Conservation (phyloP, 1,140 invertebrate genomes). For the Planococcus citri region DNA sequence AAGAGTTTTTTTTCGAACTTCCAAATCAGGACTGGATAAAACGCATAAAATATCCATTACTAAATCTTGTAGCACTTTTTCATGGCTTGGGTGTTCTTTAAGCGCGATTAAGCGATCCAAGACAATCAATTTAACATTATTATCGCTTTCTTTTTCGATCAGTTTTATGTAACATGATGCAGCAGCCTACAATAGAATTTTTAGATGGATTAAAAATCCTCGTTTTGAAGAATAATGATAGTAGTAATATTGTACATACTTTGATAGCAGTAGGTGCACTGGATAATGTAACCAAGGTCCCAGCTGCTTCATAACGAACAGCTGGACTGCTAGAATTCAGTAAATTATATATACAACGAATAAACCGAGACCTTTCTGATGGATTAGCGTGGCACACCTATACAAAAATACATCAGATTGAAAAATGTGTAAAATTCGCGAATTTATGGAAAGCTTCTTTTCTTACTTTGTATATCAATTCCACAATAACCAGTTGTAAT, state of each 20-base stretch:
- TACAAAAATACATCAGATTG: neutral
- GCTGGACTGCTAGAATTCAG: conserved; percentile 92
- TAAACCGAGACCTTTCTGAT: conserved; percentile 89
- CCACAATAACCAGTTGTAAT: conserved; percentile 94
- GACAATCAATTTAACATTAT: conserved; percentile 99
- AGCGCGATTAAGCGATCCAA: conserved; percentile 85
- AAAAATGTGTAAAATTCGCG: neutral
- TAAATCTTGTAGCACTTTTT: conserved; percentile 87
- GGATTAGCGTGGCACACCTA: conserved; percentile 94
- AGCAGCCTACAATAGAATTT: conserved; percentile 51
- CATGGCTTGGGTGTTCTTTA: conserved; percentile 72
- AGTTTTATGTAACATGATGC: conserved; percentile 96
- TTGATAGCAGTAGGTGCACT: conserved; percentile 93
- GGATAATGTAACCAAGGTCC: conserved; percentile 97
- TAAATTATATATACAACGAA: conserved; percentile 95
- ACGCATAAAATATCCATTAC: conserved; percentile 98
- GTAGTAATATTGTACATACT: conserved; percentile 35
- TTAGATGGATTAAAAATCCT: neutral
- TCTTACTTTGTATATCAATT: conserved; percentile 93
- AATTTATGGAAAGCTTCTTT: neutral
- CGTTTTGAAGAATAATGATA: neutral
- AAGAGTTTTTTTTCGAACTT: conserved; percentile 83
- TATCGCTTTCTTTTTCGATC: conserved; percentile 98
- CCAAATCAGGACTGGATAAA: conserved; percentile 82
- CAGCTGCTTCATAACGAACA: conserved; percentile 96